A percentile compares a stretch with the other conserved stretches of the same genome.
Conservation (phyloP, 2,113 vertebrate species). For the Glaucidium brasilianum region DNA sequence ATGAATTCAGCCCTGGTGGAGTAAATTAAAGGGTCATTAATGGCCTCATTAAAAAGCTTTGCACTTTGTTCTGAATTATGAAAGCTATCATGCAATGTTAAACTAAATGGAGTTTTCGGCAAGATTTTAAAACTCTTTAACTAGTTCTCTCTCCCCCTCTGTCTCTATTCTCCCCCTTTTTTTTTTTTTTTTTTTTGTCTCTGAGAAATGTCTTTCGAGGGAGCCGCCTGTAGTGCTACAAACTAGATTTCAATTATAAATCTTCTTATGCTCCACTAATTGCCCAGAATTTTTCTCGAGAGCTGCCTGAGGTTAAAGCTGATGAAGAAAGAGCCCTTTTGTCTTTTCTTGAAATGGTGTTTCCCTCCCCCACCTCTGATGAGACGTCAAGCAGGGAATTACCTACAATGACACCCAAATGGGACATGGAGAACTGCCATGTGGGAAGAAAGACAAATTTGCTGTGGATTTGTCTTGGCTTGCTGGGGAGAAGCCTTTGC, state of each 20-base stretch:
- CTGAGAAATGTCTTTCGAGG: constrained; percentile 38
- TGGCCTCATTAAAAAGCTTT: constrained; percentile 68
- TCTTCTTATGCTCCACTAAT: constrained; percentile 63
- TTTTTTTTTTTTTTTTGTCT: background rate
- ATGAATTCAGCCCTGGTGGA: constrained; percentile 72
- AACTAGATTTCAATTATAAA: constrained; percentile 62
- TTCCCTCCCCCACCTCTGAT: background rate
- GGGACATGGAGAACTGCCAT: background rate
- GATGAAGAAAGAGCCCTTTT: constrained; percentile 53
- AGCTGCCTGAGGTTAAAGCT: constrained; percentile 61
- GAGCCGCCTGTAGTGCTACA: constrained; percentile 47
- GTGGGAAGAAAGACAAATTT: background rate
- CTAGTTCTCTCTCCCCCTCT: constrained; percentile 10
- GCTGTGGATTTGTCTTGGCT: background rate
- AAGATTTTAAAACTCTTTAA: constrained; percentile 48
- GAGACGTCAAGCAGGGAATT: background rate
- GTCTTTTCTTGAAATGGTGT: constrained; percentile 44
- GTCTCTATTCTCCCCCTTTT: background rate
- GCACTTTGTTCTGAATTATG: constrained; percentile 70
- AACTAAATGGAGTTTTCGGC: constrained; percentile 36
- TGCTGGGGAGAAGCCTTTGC: background rate
- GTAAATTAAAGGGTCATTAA: constrained; percentile 76
- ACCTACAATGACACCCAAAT: background rate
- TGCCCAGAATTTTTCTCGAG: constrained; percentile 63
- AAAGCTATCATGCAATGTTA: constrained; percentile 46